Base-by-base conservation (phyloP, 2,113 vertebrate genomes). In the Corapipo altera region DNA sequence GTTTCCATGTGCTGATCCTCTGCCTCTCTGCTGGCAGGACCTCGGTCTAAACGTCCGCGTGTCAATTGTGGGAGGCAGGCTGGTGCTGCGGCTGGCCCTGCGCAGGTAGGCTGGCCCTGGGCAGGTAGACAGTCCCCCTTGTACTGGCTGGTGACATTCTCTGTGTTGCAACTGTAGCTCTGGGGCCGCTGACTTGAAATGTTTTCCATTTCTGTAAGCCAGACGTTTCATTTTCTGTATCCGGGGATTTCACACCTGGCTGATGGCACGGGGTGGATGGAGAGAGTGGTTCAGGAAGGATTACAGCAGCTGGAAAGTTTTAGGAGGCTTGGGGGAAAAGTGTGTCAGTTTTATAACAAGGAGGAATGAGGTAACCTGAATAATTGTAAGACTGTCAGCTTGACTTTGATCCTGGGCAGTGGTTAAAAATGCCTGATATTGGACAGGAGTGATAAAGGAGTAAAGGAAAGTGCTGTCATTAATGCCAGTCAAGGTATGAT, bases 361-460 rank as follows among this genome's bases (percentile, higher is more conserved):
- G 85, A 88, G 88, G 58, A 85, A 69, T 37, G 85, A 85, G 90
- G 59, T 52, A 69, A 78, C 64, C 78, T 70, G 82, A 61, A 37
- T 82, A 73, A 79, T 22, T 65, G 39, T 52, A 11, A 55, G 78
- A 22, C 46, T 62, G 72, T 77, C 95, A 65, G 72, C 74, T 79
- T 66, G 85, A 21, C 92, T 93, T 73, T 88, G 82, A 70, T 94
- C 75, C 85, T 49, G 88, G 91, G 75, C 71, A 83, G 79, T 8
- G 17, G 51, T 51, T 79, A 0, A 22, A 65, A 70, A 54, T 77
- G 75, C 75, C 92, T 73, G 75, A 17, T 61, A 43, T 57, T 65
- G 92, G 88, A 64, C 66, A 15, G 12, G 93, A 76, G 66, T 73
- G 92, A 94, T 93, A 90, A 93, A 93, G 79, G 88, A 86, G 58